Conservation (phyloP, 2,797 vertebrate species). For the Scyliorhinus canicula region DNA sequence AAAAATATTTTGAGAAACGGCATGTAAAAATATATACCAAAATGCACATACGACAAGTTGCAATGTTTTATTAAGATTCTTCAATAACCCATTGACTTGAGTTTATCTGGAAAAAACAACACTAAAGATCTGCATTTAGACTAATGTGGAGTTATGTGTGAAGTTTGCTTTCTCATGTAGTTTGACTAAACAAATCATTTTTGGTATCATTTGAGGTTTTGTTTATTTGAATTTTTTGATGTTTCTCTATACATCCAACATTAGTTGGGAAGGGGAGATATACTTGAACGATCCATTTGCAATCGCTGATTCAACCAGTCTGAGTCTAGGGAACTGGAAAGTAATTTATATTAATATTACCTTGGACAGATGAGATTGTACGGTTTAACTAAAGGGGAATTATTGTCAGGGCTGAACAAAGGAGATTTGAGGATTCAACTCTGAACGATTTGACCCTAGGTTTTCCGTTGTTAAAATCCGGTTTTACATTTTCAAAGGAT, state of each 20-base stretch:
- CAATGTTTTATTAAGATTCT: constrained; percentile 10
- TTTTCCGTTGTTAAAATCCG: not conserved
- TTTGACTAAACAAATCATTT: constrained; percentile 12
- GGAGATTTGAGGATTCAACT: not conserved
- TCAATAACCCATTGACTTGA: constrained; percentile 29
- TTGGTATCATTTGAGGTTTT: not conserved
- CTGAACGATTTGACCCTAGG: not conserved
- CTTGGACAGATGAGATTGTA: not conserved
- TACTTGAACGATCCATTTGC: not conserved
- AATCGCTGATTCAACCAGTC: not conserved
- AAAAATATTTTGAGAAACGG: not conserved
- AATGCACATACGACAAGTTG: not conserved
- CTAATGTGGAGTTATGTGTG: not conserved
- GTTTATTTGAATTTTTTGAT: not conserved
- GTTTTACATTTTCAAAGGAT: not conserved
- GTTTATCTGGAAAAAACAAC: not conserved
- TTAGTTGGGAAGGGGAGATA: not conserved
- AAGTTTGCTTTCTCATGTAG: constrained; percentile 12
- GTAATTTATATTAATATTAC: not conserved
- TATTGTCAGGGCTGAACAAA: not conserved
- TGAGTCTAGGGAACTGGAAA: not conserved
- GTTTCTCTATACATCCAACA: not conserved
- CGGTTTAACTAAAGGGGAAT: not conserved
- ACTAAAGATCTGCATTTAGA: not conserved
- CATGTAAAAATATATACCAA: constrained; percentile 4